These are phyloP conservation scores for Gallinago jamesoni DNA, from an alignment of 2,113 vertebrate genomes.

Conservation along the genomic window DNA sequence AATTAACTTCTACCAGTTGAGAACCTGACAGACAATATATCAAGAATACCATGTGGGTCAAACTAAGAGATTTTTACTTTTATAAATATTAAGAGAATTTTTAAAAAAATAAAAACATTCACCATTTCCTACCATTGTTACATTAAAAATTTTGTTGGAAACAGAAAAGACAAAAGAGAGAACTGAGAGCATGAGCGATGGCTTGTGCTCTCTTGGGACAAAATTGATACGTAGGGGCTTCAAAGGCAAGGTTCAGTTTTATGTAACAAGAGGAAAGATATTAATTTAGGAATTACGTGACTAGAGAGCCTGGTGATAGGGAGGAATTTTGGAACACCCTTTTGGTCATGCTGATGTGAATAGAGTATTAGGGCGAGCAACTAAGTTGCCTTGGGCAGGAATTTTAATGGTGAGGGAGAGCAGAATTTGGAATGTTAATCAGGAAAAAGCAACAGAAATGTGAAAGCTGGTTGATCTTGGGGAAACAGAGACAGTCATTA, in stretches of 20 bases:
- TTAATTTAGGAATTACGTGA: background rate
- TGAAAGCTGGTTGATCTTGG: background rate
- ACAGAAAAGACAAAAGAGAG: background rate
- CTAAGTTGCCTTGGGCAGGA: background rate
- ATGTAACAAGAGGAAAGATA: background rate
- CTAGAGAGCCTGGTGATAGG: background rate
- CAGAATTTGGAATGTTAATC: slow-evolving; percentile 4
- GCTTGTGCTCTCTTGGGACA: background rate
- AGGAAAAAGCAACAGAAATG: slow-evolving; percentile 11
- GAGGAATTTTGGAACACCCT: background rate
- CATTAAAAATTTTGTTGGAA: background rate
- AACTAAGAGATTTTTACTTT: background rate
- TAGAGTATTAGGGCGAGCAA: background rate
- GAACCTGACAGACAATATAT: background rate
- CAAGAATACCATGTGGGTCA: background rate
- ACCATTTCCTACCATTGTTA: background rate
- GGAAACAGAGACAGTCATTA: background rate
- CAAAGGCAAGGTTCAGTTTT: background rate
- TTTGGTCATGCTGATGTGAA: background rate
- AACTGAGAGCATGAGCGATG: background rate
- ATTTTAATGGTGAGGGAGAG: background rate
- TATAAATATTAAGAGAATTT: background rate
- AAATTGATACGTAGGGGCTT: background rate
- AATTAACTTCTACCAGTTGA: background rate
- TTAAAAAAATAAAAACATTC: background rate